Percentiles rank a stretch among this genome's conserved stretches.
These are phyloP conservation scores for Iphiclides podalirius DNA, from an alignment of 2,888 invertebrate genomes.

Conservation along the genomic window DNA sequence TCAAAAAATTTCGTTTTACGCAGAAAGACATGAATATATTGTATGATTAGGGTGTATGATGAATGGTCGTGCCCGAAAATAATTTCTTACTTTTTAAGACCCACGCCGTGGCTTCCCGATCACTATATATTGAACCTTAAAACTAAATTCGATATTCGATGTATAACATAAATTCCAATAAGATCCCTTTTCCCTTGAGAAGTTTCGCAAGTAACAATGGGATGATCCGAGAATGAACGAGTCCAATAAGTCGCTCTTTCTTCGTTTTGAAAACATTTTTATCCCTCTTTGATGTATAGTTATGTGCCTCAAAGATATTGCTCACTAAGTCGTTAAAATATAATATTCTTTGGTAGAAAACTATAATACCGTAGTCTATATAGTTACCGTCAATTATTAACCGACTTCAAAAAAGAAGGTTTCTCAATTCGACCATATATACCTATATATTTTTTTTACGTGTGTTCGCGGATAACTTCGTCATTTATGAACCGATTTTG, in stretches of 20 bases:
- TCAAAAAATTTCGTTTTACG: conserved; percentile 73
- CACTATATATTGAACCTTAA: conserved; percentile 56
- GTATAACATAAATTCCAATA: conserved; percentile 70
- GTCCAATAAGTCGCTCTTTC: conserved; percentile 61
- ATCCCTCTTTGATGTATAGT: conserved; percentile 18
- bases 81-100: conserved; percentile 66
- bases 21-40: conserved; percentile 63
- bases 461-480: no score
- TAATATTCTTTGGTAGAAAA: background rate
- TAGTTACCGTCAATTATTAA: no score
- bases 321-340: conserved; percentile 1
- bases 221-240: conserved; percentile 68
- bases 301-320: conserved; percentile 11
- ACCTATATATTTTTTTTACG: no score
- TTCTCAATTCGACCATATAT: no score
- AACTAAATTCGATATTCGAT: conserved; percentile 54
- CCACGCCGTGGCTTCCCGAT: conserved; percentile 55
- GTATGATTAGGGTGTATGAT: conserved; percentile 54
- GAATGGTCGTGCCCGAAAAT: conserved; percentile 72
- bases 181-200: conserved; percentile 63
- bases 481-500: no score
- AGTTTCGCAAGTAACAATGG: conserved; percentile 60
- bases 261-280: conserved; percentile 32
- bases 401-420: no score
- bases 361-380: no score